phyloP scores from a whole-genome alignment of 2,797 vertebrate genomes.

The Myotis findleyi region DNA sequence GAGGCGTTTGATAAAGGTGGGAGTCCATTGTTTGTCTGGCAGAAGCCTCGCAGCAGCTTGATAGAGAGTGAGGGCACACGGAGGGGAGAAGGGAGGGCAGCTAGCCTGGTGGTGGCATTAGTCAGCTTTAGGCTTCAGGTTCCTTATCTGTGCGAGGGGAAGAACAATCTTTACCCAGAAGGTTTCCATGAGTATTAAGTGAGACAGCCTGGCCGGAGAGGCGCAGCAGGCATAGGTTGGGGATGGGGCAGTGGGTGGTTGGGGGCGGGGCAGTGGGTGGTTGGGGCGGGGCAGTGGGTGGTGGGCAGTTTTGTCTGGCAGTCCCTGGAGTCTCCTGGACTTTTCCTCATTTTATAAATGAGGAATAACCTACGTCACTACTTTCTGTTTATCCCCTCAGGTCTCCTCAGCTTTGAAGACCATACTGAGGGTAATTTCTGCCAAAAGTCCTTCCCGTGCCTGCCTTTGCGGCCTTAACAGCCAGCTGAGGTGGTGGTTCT shows the following conservation, averaged over 20 bases:
- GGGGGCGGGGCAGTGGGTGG: too few relatives aligned
- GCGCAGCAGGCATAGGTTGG: too few relatives aligned
- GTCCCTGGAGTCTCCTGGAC: not conserved
- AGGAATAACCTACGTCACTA: not conserved
- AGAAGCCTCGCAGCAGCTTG: not conserved
- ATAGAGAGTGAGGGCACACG: not conserved
- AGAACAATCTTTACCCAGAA: not conserved
- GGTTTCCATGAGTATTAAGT: not conserved
- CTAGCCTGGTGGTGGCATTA: not conserved
- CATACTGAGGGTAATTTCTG: not conserved
- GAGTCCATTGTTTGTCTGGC: not conserved
- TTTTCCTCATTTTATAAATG: not conserved
- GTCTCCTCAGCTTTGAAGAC: not conserved
- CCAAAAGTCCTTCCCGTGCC: not conserved
- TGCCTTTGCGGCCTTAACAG: not conserved
- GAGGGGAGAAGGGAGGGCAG: not conserved
- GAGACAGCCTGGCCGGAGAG: not conserved
- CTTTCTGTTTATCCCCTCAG: not conserved
- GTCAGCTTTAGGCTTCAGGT: not conserved
- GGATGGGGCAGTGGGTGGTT: too few relatives aligned
- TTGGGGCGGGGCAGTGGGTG: not conserved
- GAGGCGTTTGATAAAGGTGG: not conserved
- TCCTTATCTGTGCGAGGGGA: not conserved
- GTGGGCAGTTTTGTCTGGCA: not conserved
- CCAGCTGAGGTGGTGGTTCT: not conserved